Evolutionary conservation across 2,113 vertebrate genomes (phyloP), one percentile per base, ranked within the genome.

Genomic region (Otolemur garnettii): DNA sequence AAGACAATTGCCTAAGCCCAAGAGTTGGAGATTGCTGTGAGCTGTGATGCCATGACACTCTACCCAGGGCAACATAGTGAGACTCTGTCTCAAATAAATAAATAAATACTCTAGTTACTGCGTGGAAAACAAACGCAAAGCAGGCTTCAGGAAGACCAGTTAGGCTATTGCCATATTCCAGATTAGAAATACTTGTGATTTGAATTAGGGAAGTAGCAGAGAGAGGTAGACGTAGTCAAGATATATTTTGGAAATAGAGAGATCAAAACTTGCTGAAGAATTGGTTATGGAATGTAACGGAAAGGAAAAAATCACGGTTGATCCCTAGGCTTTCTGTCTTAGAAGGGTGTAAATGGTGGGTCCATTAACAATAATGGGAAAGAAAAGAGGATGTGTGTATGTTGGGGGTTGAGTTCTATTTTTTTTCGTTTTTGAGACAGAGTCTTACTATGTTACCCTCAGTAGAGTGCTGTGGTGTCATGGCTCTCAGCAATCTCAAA

Each of bases 231-330:
- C 35, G 24, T 77, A n/a, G 11, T 89, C 4, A 24, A n/a, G 35
- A 50, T 78, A 5, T 50, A 89, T 66, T 91, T 78, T 89, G 57
- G 66, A 94, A 66, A 33, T 30, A 53, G 30, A 89, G 33, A 55
- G 59, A 72, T 55, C 10, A 96, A 77, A 87, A 87, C 24, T 86
- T 87, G 38, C 77, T 82, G 13, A 88, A 93, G 81, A 69, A 81
- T 9, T 77, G 68, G 74, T 78, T 64, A 78, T 53, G 26, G 33
- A 78, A 78, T 60, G 42, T 30, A 81, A 45, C 79, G 62, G 45
- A 64, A 35, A 55, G 35, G 10, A 62, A 85, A 89, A 66, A 92
- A 64, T 83, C 24, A 66, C 83, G 38, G 17, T 15, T 59, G 66
- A 91, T 9, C 1, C 7, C 11, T 81, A 88, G 33, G 68, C 88